Conservation (phyloP, 2,888 invertebrate species). For the Ephialtes manifestator region DNA sequence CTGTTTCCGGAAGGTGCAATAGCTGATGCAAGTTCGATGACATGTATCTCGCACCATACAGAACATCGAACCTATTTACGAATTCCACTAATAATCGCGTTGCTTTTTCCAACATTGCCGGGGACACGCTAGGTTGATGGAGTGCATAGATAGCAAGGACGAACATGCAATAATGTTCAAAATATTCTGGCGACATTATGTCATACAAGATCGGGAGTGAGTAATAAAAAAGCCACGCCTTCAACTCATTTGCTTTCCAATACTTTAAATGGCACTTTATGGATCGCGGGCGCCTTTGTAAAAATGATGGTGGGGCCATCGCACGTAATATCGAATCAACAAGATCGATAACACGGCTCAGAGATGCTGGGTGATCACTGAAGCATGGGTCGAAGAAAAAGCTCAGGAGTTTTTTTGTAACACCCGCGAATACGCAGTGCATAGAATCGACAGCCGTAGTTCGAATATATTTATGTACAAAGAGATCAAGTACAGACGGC, state of each 20-base stretch:
- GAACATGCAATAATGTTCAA: conserved; percentile 49
- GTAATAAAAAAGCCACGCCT: conserved; percentile 9
- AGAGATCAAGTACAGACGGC: conserved; percentile 15
- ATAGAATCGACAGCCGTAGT: conserved; percentile 39
- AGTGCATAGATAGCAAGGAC: conserved; percentile 36
- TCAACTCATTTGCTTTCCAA: conserved; percentile 49
- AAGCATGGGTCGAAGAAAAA: no score
- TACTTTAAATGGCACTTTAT: conserved; percentile 25
- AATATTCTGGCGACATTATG: conserved; percentile 23
- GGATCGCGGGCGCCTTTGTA: conserved; percentile 34
- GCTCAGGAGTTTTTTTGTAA: conserved; percentile 9
- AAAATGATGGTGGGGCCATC: conserved; percentile 34
- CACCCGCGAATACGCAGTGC: conserved; percentile 42
- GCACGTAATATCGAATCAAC: conserved; percentile 20
- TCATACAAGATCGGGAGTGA: conserved; percentile 36
- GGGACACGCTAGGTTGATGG: conserved; percentile 37
- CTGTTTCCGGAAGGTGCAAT: conserved; percentile 34
- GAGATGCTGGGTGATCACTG: conserved; percentile 10
- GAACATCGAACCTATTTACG: neutral
- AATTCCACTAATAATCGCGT: conserved; percentile 30
- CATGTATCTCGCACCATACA: conserved; percentile 29
- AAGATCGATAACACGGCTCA: neutral
- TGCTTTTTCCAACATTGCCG: conserved; percentile 25
- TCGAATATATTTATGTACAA: conserved; percentile 41
- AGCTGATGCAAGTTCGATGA: conserved; percentile 33